phyloP scores from a whole-genome alignment of 2,888 invertebrate genomes.

The Pyrochroa serraticornis region DNA sequence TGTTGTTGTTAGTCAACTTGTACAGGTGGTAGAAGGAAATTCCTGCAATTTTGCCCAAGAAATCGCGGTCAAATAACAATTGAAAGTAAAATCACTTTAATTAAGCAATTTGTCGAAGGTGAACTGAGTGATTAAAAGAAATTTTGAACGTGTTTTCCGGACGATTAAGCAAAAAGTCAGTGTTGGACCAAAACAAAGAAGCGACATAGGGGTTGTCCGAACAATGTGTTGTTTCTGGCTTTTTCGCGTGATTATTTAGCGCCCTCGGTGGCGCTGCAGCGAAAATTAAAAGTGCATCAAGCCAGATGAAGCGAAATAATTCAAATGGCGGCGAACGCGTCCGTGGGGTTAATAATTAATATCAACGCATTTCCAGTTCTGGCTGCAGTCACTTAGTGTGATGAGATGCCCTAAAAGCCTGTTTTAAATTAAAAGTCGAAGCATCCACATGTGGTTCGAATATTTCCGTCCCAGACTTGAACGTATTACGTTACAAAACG shows the following conservation, averaged over 20 bases:
- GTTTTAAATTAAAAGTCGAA: slow-evolving; percentile 35
- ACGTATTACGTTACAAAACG: slow-evolving; percentile 30
- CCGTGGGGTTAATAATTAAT: slow-evolving; percentile 15
- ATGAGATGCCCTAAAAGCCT: slow-evolving; percentile 36
- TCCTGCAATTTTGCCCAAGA: slow-evolving; percentile 2
- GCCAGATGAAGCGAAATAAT: slow-evolving; percentile 37
- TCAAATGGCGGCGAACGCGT: slow-evolving; percentile 25
- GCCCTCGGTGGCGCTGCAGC: neutral
- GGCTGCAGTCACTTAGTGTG: slow-evolving; percentile 29
- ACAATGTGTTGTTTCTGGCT: no score
- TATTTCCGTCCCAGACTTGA: slow-evolving; percentile 27
- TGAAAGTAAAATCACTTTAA: no score
- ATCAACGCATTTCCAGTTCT: slow-evolving; percentile 3
- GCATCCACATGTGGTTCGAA: slow-evolving; percentile 34
- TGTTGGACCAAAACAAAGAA: no score
- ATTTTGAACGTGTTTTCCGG: no score
- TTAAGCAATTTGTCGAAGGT: no score
- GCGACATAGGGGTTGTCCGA: no score
- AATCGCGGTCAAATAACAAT: no score
- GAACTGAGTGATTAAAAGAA: no score
- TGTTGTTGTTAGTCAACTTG: slow-evolving; percentile 12
- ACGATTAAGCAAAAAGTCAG: no score
- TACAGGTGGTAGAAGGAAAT: slow-evolving; percentile 18
- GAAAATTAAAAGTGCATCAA: slow-evolving; percentile 18
- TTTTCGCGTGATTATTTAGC: slow-evolving; percentile 1